Base-by-base conservation (phyloP, 2,888 invertebrate species). In the Scaptomyza polygonia region DNA sequence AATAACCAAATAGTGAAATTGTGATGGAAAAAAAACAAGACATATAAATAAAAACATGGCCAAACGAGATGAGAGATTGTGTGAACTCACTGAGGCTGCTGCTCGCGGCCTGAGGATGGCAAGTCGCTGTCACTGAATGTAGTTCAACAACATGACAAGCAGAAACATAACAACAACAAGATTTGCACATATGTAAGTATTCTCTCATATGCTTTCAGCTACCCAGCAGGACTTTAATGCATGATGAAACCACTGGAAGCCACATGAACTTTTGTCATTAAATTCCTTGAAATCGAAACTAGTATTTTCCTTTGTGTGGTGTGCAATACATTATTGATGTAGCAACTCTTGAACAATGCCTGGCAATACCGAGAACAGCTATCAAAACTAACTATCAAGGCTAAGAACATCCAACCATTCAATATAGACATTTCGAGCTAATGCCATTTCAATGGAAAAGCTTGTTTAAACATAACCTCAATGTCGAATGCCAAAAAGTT, bases 111-210 rank as follows among this genome's bases (percentile, higher is more conserved):
- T 18, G 42, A 21, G 18, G 4, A 2, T 18, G 8, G 1, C 0
- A 36, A 12, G 5, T 25, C 34, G 5, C 52, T 30, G 16, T 51
- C 48, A 45, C 74, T 53, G 66, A 81, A 84, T 74, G 77, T 84
- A 81, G 85, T 81, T 84, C 81, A 81, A 72, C 84, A 81, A 65
- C 75, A 80, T 67, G 72, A 68, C 76, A 68, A 64, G 68, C 53
- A 59, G 32, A 55, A 59, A 36, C 32, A 54, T 36, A 30, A 52
- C 36, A 53, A 40, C 44, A 55, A 47, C 34, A 29, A 62, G 49
- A 67, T 7, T 18, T 9, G 16, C 30, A 62, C 43, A 40, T 29
- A 47, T 36, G 25, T 21, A 70, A 42, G 21, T n/a, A 27, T 43
- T n/a, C 55, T 45, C 29, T 25, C 5, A 29, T 9, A 18, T 40